Percentiles rank a stretch among this genome's conserved stretches.
Evolutionary conservation across 1,140 invertebrate genomes (phyloP).

Genomic region (Araneus ventricosus): DNA sequence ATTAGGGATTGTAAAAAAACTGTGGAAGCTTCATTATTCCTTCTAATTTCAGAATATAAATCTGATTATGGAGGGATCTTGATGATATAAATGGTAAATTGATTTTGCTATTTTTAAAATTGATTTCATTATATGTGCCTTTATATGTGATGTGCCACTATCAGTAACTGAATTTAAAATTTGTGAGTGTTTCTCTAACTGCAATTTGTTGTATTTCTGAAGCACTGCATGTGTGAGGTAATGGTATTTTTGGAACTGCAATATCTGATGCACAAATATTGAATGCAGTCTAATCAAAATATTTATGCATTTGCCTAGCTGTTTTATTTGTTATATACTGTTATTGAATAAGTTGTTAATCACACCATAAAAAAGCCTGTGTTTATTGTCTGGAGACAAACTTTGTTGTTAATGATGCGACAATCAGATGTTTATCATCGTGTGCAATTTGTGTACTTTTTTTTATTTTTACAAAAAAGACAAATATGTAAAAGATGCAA

Average conservation of each 20-base stretch:
- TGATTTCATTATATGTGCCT: background rate
- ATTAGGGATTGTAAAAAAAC: background rate
- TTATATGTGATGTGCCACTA: constrained; percentile 25
- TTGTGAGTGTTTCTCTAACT: background rate
- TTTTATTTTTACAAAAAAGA: background rate
- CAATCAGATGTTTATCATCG: background rate
- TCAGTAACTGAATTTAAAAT: background rate
- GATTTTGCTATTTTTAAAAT: background rate
- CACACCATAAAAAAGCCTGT: background rate
- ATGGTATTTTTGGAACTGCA: background rate
- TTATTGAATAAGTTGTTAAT: background rate
- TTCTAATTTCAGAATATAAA: background rate
- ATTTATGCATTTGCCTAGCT: background rate
- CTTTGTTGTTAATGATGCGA: background rate
- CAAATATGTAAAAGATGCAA: background rate
- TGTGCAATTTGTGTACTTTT: background rate
- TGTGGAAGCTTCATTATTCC: background rate
- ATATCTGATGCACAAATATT: background rate
- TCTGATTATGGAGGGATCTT: background rate
- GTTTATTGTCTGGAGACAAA: background rate
- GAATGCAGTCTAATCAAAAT: background rate
- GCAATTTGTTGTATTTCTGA: background rate
- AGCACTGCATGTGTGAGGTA: background rate
- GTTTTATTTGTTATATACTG: background rate
- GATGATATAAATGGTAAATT: background rate